A percentile compares a stretch with the other conserved stretches of the same genome.
phyloP scores from a whole-genome alignment of 2,113 vertebrate genomes.

The Pardalotus punctatus region DNA sequence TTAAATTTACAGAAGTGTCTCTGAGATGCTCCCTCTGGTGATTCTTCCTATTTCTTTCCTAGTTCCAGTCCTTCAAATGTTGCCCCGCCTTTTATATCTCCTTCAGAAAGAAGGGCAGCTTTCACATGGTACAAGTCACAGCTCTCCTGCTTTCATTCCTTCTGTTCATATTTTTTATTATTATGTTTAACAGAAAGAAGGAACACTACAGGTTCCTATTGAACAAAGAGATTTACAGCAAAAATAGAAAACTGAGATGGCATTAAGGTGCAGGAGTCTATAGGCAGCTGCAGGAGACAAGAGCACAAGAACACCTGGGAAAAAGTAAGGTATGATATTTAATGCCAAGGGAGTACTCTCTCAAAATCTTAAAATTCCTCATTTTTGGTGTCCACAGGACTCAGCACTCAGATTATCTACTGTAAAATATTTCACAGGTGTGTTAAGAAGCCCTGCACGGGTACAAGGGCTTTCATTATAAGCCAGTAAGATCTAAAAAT shows the following conservation, averaged over 20 bases:
- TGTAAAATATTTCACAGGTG: not conserved
- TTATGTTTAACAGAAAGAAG: constrained; percentile 30
- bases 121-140: not conserved
- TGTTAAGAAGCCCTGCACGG: not conserved
- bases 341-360: constrained; percentile 12
- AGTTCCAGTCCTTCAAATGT: not conserved
- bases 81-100: not conserved
- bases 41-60: not conserved
- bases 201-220: not conserved
- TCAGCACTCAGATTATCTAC: not conserved
- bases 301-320: not conserved
- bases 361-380: not conserved
- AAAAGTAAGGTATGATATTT: not conserved
- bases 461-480: not conserved
- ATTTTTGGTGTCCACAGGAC: not conserved
- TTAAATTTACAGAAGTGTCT: not conserved
- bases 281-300: constrained; percentile 28
- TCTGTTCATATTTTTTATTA: not conserved
- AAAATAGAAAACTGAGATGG: constrained; percentile 32
- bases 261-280: constrained; percentile 8
- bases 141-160: constrained; percentile 5
- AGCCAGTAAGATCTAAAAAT: not conserved
- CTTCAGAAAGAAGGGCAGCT: constrained; percentile 22
- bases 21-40: not conserved
- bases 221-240: constrained; percentile 47